Percentiles rank a stretch among this genome's conserved stretches.
These are phyloP conservation scores for Agapostemon virescens DNA, from an alignment of 2,888 invertebrate species.

Conservation along the genomic window DNA sequence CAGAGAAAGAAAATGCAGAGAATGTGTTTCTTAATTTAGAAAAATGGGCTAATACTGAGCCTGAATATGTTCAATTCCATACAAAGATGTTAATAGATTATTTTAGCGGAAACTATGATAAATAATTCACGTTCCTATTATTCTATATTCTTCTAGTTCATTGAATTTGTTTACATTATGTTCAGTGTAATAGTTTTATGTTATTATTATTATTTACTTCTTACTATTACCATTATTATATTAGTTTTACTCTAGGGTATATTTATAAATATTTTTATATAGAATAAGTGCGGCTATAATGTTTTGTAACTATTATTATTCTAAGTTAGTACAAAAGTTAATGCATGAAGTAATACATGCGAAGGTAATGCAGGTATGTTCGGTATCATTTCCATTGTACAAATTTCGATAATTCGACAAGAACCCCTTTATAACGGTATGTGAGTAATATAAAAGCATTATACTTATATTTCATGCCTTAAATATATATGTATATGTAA, in stretches of 20 bases:
- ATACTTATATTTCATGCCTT: background rate
- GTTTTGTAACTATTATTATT: background rate
- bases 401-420: background rate
- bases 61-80: background rate
- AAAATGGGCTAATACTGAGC: background rate
- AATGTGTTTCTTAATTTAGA: background rate
- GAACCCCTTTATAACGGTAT: background rate
- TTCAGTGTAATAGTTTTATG: background rate
- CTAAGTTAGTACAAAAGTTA: background rate
- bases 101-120: background rate
- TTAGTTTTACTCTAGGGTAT: background rate
- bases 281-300: background rate
- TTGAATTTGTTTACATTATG: background rate
- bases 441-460: background rate
- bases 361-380: too few relatives aligned
- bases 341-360: too few relatives aligned
- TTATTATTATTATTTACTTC: background rate
- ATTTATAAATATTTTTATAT: background rate
- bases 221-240: background rate
- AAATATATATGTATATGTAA: too few relatives aligned
- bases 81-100: slow-evolving; percentile 5
- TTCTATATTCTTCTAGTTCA: too few relatives aligned
- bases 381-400: background rate
- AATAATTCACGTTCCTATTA: background rate
- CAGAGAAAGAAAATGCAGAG: background rate